Percentiles rank a stretch among this genome's conserved stretches.
These are phyloP conservation scores for Aproaerema taeniolella DNA, from an alignment of 2,888 invertebrate genomes.

Conservation along the genomic window DNA sequence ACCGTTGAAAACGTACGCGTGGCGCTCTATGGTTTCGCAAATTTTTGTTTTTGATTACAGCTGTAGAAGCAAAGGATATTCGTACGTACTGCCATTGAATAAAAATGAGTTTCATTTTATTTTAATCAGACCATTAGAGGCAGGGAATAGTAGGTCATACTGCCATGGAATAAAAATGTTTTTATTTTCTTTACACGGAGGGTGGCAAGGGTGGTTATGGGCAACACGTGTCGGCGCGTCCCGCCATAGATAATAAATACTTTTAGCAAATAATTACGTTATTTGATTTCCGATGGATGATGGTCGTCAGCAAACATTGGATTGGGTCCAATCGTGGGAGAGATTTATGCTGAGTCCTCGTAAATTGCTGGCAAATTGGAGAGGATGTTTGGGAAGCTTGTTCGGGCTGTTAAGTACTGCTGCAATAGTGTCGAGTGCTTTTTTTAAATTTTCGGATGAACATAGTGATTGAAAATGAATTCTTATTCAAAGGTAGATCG, in stretches of 20 bases:
- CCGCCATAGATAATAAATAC: constrained; percentile 69
- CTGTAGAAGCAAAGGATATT: constrained; percentile 6
- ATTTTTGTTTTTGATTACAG: constrained; percentile 13
- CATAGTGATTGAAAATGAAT: too few relatives aligned
- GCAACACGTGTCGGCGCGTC: constrained; percentile 60
- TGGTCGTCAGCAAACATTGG: constrained; percentile 62
- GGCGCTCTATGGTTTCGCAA: constrained; percentile 40
- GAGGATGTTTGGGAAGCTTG: too few relatives aligned
- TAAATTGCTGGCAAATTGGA: neutral
- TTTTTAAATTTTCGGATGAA: too few relatives aligned
- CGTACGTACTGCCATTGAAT: constrained; percentile 3
- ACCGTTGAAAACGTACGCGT: constrained; percentile 69
- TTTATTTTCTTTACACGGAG: constrained; percentile 14
- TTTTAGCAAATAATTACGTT: constrained; percentile 74
- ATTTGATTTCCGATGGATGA: constrained; percentile 73
- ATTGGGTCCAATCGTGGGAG: constrained; percentile 54
- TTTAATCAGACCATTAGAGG: too few relatives aligned
- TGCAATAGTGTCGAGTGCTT: too few relatives aligned
- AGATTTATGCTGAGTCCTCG: constrained; percentile 27
- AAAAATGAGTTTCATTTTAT: constrained; percentile 5
- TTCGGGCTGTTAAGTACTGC: too few relatives aligned
- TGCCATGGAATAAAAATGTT: constrained; percentile 6
- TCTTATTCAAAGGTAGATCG: too few relatives aligned
- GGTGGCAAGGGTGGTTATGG: constrained; percentile 26
- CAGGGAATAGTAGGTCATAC: constrained; percentile 3